Percentiles rank a stretch among this genome's conserved stretches.
These are phyloP conservation scores for Orchesella flavescens DNA, from an alignment of 2,888 invertebrate genomes.

Conservation along the genomic window DNA sequence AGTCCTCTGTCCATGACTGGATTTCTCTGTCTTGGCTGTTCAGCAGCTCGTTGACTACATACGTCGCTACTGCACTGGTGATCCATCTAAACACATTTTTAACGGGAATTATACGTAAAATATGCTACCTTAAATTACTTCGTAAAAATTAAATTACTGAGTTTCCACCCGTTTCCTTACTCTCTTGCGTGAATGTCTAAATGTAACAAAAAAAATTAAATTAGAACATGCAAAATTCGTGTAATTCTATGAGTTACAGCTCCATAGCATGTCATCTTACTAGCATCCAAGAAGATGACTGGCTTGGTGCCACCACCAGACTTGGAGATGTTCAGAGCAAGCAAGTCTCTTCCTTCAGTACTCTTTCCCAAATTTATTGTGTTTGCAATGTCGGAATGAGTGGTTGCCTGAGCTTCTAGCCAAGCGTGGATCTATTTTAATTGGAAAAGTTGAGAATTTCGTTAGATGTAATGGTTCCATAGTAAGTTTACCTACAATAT, in stretches of 20 bases:
- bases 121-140: too few relatives aligned
- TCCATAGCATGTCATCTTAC: slow-evolving; percentile 49
- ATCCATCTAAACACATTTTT: slow-evolving; percentile 77
- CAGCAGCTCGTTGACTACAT: slow-evolving; percentile 83
- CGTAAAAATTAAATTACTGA: not conserved
- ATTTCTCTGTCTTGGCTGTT: slow-evolving; percentile 78
- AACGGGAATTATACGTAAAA: not conserved
- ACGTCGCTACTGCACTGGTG: slow-evolving; percentile 81
- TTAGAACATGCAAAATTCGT: not conserved
- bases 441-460: slow-evolving; percentile 72
- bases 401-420: slow-evolving; percentile 76
- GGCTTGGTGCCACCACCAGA: slow-evolving; percentile 72
- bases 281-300: slow-evolving; percentile 75
- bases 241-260: too few relatives aligned
- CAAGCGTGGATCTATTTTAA: slow-evolving; percentile 77
- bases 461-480: not conserved
- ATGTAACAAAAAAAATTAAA: not conserved
- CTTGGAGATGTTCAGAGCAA: slow-evolving; percentile 65
- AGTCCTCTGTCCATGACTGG: slow-evolving; percentile 79
- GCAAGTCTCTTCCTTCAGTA: slow-evolving; percentile 76
- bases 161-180: slow-evolving; percentile 73
- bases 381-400: slow-evolving; percentile 77
- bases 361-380: slow-evolving; percentile 79
- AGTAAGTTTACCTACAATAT: not conserved
- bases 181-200: slow-evolving; percentile 76